Evolutionary conservation across 2,113 vertebrate genomes (phyloP).

Genomic region (Penelope pileata): DNA sequence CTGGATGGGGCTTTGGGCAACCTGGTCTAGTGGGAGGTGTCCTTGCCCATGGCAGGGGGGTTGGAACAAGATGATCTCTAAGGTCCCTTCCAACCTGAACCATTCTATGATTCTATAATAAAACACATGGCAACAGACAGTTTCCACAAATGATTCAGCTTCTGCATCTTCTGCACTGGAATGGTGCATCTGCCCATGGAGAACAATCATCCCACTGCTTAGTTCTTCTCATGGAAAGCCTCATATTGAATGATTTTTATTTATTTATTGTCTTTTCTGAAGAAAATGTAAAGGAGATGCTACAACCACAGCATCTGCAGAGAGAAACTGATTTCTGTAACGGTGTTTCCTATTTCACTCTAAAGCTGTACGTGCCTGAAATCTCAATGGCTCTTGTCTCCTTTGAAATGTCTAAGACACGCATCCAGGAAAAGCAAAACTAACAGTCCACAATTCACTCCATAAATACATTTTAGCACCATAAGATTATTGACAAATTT

Average conservation of each 20-base stretch:
- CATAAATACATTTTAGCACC: background rate
- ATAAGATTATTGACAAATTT: background rate
- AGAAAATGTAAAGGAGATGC: background rate
- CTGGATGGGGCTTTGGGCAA: too few species aligned
- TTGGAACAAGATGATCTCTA: too few species aligned
- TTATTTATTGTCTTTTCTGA: background rate
- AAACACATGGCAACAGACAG: background rate
- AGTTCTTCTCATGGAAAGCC: slow-evolving; percentile 39
- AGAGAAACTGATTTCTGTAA: background rate
- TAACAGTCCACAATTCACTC: background rate
- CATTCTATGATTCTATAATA: too few species aligned
- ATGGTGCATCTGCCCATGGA: background rate
- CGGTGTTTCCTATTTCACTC: background rate
- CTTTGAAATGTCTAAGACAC: background rate
- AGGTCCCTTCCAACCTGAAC: too few species aligned
- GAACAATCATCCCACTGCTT: slow-evolving; percentile 36
- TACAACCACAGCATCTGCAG: background rate
- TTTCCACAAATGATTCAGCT: background rate
- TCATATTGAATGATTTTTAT: slow-evolving; percentile 71
- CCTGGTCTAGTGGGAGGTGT: too few species aligned
- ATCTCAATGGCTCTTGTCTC: background rate
- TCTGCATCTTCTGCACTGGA: background rate
- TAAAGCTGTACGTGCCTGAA: background rate
- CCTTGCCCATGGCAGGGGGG: too few species aligned
- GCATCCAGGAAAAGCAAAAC: background rate